Conservation (phyloP, 2,888 invertebrate genomes). For the Polymixis flavicincta region DNA sequence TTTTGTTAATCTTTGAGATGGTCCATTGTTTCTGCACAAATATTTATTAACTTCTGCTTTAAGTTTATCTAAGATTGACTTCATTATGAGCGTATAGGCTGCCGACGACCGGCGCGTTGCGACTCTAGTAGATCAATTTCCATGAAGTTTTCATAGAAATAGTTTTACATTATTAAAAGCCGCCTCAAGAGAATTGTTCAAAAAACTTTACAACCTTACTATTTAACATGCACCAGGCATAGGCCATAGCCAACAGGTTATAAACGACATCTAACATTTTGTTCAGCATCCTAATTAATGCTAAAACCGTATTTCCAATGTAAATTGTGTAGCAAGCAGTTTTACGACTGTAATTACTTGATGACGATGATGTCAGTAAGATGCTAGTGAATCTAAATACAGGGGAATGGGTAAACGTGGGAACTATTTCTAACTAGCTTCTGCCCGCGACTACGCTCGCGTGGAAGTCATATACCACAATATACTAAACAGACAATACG, state of each 20-base stretch:
- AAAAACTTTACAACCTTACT: not conserved
- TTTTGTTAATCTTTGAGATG: too few species aligned
- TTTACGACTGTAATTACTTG: slow-evolving; percentile 45
- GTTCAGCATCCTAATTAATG: slow-evolving; percentile 45
- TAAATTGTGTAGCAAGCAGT: slow-evolving; percentile 30
- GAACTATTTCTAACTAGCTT: slow-evolving; percentile 15
- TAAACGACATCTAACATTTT: slow-evolving; percentile 39
- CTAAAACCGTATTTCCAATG: slow-evolving; percentile 49
- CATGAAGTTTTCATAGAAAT: too few species aligned
- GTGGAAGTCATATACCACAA: too few species aligned
- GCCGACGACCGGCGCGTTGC: too few species aligned
- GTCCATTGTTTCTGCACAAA: too few species aligned
- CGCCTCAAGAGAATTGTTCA: not conserved
- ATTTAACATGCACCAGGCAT: slow-evolving; percentile 24
- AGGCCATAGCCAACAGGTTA: slow-evolving; percentile 27
- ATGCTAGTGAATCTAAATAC: slow-evolving; percentile 37
- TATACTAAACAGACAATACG: too few species aligned
- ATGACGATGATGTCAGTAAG: slow-evolving; percentile 38
- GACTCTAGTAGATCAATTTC: too few species aligned
- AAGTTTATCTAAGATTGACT: too few species aligned
- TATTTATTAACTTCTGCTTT: too few species aligned
- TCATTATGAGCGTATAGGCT: not conserved
- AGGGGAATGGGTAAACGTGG: slow-evolving; percentile 30
- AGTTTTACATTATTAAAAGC: too few species aligned
- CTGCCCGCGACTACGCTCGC: too few species aligned